Base-by-base conservation (phyloP, 2,797 vertebrate genomes). In the Lindbergichthys nudifrons region DNA sequence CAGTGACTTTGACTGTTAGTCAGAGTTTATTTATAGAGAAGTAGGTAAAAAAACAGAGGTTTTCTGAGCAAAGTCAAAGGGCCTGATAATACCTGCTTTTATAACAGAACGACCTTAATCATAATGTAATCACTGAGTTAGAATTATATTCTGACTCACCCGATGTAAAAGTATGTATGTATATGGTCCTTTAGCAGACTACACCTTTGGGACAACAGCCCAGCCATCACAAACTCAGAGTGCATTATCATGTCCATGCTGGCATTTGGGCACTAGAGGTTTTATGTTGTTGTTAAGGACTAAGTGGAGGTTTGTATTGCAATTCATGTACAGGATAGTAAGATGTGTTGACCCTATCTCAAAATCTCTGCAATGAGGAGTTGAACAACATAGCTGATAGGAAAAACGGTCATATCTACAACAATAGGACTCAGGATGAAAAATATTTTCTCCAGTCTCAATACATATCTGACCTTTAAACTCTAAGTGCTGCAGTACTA, bases 191-290 rank as follows among this genome's bases (percentile, higher is more conserved):
- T 26, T 15, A 3, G 50, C 4, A n/a, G 46, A 45, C n/a, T n/a
- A 18, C 19, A 75, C 1, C 45, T 54, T 45, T 12, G n/a, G 18
- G 68, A 69, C 50, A 42, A 47, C 42, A 18, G 43, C 42, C 26
- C 10, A 21, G 14, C 16, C n/a, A 48, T 47, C 53, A n/a, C 58
- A 26, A 36, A 60, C 56, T 65, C 36, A 65, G 64, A 87, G 67
- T 80, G 70, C 52, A 62, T 60, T 79, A 69, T 10, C 51, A 56
- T 81, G 69, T 72, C 12, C 73, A 39, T 10, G 58, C 45, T 41
- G 54, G 50, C 61, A 19, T 2, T 12, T 21, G 39, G 2, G 50
- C 48, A 45, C 67, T 39, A 19, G 77, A 42, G 69, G 39, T 47
- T 41, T 72, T 51, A 52, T 39, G 45, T 50, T 39, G 62, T 53